Conservation (phyloP, 2,888 invertebrate genomes). For the Stomorhina lunata region DNA sequence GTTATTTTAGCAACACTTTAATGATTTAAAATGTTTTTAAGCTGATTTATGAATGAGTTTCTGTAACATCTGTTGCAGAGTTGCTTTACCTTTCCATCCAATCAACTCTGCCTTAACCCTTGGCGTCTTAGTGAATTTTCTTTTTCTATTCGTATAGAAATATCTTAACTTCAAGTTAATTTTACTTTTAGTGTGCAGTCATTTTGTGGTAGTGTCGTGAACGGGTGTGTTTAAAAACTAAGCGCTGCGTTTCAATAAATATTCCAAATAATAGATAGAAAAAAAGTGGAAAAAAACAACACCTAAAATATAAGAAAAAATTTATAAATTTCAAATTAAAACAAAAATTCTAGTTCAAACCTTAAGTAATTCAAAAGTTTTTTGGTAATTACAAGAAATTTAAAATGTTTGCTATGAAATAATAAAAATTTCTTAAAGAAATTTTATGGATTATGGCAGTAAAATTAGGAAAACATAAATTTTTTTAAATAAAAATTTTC, state of each 20-base stretch:
- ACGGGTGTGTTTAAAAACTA: slow-evolving; percentile 62
- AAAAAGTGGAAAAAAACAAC: slow-evolving; percentile 33
- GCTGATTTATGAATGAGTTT: background rate
- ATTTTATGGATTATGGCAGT: background rate
- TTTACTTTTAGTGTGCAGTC: slow-evolving; percentile 55
- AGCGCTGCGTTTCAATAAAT: slow-evolving; percentile 62
- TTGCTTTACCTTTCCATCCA: background rate
- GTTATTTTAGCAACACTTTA: no score
- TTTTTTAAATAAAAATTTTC: no score
- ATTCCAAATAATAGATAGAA: slow-evolving; percentile 10
- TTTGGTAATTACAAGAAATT: slow-evolving; percentile 18
- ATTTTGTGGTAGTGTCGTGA: slow-evolving; percentile 63
- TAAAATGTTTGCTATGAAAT: slow-evolving; percentile 6
- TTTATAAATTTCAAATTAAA: slow-evolving; percentile 36
- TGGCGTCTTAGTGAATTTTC: background rate
- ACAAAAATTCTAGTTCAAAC: slow-evolving; percentile 49
- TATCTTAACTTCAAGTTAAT: slow-evolving; percentile 47
- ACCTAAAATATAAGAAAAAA: slow-evolving; percentile 24
- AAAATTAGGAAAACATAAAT: slow-evolving; percentile 56
- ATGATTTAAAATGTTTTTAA: no score
- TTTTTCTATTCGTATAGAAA: no score
- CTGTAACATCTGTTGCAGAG: slow-evolving; percentile 26
- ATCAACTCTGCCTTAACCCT: slow-evolving; percentile 50
- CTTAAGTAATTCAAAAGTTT: slow-evolving; percentile 4
- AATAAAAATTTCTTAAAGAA: background rate